Conservation (phyloP, 2,113 vertebrate species). For the Heteronetta atricapilla region DNA sequence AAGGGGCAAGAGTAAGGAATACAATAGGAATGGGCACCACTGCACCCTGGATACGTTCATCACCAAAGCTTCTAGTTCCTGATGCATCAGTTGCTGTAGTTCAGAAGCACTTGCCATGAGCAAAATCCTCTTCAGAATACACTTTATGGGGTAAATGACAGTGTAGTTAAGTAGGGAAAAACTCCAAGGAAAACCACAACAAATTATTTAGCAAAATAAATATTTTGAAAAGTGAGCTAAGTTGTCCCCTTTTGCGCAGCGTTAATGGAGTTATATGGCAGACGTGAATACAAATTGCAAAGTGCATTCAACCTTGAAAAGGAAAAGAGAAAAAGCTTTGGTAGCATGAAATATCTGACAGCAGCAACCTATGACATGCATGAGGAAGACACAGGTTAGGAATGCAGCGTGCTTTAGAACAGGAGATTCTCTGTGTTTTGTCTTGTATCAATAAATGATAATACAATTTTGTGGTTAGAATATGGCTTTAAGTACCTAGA, state of each 20-base stretch:
- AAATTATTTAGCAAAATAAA: conserved; percentile 9
- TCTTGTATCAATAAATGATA: conserved; percentile 65
- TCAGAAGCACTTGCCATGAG: neutral
- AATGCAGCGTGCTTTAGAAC: neutral
- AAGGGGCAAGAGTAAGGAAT: neutral
- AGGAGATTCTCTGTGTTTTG: conserved; percentile 67
- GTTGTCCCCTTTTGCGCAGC: neutral
- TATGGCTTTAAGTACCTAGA: conserved; percentile 74
- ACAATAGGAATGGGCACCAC: neutral
- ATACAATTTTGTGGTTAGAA: conserved; percentile 75
- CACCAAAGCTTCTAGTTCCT: neutral
- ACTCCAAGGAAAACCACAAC: neutral
- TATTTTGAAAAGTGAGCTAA: neutral
- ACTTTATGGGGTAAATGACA: neutral
- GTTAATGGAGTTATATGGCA: neutral
- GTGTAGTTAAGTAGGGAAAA: neutral
- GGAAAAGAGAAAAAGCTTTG: neutral
- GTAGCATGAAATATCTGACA: neutral
- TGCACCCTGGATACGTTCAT: neutral
- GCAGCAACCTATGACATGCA: neutral
- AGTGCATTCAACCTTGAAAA: neutral
- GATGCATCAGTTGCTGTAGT: rapidly evolving
- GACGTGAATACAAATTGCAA: neutral
- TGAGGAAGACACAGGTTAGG: neutral
- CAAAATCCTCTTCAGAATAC: neutral